These are phyloP conservation scores for Lepus americanus DNA, from an alignment of 2,113 vertebrate genomes.

Conservation along the genomic window DNA sequence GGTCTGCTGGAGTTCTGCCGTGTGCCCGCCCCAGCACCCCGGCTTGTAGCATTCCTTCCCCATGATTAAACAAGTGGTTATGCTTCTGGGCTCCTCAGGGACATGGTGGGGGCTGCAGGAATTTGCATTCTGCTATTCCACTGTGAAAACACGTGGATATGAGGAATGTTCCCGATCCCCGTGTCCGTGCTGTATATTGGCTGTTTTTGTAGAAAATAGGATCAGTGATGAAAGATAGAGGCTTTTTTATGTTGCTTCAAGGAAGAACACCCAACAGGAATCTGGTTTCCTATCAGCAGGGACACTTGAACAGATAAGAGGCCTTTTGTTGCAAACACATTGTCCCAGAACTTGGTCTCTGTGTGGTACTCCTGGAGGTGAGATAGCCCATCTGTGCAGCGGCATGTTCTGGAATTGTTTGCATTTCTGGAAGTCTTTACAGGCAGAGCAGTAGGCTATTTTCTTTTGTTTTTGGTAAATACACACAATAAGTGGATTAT, in stretches of 20 bases:
- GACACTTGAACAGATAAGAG: not conserved
- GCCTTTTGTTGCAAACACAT: not conserved
- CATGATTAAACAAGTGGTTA: slow-evolving; percentile 32
- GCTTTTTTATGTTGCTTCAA: not conserved
- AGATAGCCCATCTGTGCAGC: not conserved
- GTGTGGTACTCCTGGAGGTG: not conserved
- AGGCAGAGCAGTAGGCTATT: not conserved
- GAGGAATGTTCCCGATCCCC: not conserved
- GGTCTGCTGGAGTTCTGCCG: slow-evolving; percentile 36
- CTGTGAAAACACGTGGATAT: not conserved
- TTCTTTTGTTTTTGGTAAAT: slow-evolving; percentile 27
- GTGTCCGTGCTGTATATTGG: not conserved
- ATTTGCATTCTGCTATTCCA: slow-evolving; percentile 10
- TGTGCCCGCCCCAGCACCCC: not conserved
- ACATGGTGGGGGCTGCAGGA: slow-evolving; percentile 42
- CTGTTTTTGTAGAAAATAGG: not conserved
- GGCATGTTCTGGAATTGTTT: not conserved
- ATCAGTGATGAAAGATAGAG: not conserved
- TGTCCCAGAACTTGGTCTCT: not conserved
- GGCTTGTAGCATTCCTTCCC: slow-evolving; percentile 39
- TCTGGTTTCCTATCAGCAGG: not conserved
- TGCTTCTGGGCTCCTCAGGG: slow-evolving; percentile 69
- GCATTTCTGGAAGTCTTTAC: not conserved
- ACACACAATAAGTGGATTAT: not conserved
- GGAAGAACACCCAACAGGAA: slow-evolving; percentile 4